Base-by-base conservation (phyloP, 1,140 invertebrate genomes). In the Listronotus oregonensis region DNA sequence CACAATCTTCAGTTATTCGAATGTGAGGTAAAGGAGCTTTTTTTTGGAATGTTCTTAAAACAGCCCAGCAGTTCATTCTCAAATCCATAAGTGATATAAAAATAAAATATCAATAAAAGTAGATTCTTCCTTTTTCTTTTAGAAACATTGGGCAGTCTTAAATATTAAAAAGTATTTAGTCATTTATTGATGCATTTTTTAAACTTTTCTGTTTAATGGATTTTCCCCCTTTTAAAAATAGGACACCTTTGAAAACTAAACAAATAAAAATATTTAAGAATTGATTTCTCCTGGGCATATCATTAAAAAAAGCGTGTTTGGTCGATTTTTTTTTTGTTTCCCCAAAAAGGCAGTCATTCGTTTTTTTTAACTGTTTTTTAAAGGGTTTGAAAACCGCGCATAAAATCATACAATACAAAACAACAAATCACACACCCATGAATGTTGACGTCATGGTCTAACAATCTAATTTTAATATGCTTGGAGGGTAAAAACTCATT, bases 21-120 rank as follows among this genome's bases (percentile, higher is more conserved):
- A 44, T 21, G 17, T 63, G 64, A 21, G 62, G 40, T 14, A 71
- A 44, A 21, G 40, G 31, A 32, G 64, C 68, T 67, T n/a, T 32
- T 37, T 32, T 51, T 56, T 9, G 64, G 50, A 14, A 64, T 52
- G 27, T 71, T 62, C 56, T 62, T 63, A 49, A 68, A 75, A 67
- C 73, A 75, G 40, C 73, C 73, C 32, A 72, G 46, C 49, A 72
- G 64, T 6, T 66, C 64, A 42, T 57, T 59, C 39, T 67, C 57
- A 31, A 63, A 49, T 4, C 64, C 57, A 40, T 64, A 18, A 12
- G 57, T 32, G 5, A n/a, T 39, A 44, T 14, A 49, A 39, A 50
- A 55, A 67, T 31, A 40, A 47, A 57, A 27, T 27, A 60, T 60
- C 31, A 67, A 34, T 27, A 67, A 37, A 40, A 40, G 15, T 17